Evolutionary conservation across 2,797 vertebrate species (phyloP).

Genomic region (Selene dorsalis): DNA sequence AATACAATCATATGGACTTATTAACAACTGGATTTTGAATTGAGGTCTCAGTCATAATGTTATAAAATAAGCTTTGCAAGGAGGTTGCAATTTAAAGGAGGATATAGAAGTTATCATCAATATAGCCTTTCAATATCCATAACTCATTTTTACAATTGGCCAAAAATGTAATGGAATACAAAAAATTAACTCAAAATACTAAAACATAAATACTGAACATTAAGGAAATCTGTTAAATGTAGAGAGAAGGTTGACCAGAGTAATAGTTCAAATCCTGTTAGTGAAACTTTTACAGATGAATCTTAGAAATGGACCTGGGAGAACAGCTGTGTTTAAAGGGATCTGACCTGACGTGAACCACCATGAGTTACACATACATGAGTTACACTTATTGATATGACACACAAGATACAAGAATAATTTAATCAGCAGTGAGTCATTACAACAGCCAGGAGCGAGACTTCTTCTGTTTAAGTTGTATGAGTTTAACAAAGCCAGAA

Average conservation of each 20-base stretch:
- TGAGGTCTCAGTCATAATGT: not conserved
- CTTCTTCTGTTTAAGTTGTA: not conserved
- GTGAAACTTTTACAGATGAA: not conserved
- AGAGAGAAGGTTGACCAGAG: not conserved
- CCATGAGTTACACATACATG: not conserved
- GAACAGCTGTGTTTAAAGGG: not conserved
- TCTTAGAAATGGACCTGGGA: not conserved
- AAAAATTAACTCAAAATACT: not conserved
- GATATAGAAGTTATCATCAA: not conserved
- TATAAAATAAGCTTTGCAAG: not conserved
- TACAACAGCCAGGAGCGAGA: not conserved
- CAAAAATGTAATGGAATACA: not conserved
- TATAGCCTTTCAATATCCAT: not conserved
- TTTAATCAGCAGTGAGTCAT: not conserved
- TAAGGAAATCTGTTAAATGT: no score
- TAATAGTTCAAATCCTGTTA: not conserved
- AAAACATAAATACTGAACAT: no score
- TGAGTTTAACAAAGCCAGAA: slow-evolving; percentile 6
- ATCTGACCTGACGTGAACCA: slow-evolving; percentile 6
- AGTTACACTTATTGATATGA: slow-evolving; percentile 1
- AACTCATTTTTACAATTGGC: not conserved
- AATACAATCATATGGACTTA: no score
- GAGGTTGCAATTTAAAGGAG: not conserved
- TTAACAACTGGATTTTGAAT: no score
- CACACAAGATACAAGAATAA: not conserved